phyloP scores from a whole-genome alignment of 2,797 vertebrate species.

The Vipera ursinii region DNA sequence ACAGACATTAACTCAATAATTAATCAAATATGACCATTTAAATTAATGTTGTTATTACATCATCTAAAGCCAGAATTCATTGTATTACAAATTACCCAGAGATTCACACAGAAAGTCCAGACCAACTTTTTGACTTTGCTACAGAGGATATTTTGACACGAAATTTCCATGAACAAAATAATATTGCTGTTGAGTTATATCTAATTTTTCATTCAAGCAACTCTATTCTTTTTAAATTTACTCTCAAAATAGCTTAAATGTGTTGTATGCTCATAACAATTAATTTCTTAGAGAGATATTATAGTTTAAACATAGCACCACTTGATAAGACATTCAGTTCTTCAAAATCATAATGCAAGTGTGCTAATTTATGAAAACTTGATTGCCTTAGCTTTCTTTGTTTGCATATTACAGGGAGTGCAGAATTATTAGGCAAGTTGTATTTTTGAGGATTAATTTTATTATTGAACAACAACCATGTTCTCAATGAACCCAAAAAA shows the following conservation, averaged over 20 bases:
- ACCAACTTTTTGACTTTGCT: neutral
- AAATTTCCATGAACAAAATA: neutral
- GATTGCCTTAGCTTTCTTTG: neutral
- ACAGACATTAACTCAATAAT: neutral
- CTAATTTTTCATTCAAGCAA: neutral
- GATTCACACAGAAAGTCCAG: neutral
- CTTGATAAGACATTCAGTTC: neutral
- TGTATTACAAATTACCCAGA: neutral
- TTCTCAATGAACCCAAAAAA: too few species aligned
- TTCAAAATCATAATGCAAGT: neutral
- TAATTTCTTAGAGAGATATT: neutral
- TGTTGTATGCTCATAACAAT: neutral
- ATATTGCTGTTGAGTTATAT: neutral
- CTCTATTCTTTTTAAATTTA: neutral
- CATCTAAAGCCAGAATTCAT: neutral
- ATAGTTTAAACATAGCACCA: constrained; percentile 1
- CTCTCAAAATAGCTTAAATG: neutral
- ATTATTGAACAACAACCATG: too few species aligned
- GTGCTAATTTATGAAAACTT: neutral
- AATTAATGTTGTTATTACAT: neutral
- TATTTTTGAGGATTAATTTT: too few species aligned
- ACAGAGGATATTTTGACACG: neutral
- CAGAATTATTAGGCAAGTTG: too few species aligned
- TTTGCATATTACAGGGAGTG: too few species aligned
- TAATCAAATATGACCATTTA: neutral